Evolutionary conservation across 2,797 vertebrate genomes (phyloP), one percentile per base, ranked within the genome.

Genomic region (Eurystomus glaucurus): DNA sequence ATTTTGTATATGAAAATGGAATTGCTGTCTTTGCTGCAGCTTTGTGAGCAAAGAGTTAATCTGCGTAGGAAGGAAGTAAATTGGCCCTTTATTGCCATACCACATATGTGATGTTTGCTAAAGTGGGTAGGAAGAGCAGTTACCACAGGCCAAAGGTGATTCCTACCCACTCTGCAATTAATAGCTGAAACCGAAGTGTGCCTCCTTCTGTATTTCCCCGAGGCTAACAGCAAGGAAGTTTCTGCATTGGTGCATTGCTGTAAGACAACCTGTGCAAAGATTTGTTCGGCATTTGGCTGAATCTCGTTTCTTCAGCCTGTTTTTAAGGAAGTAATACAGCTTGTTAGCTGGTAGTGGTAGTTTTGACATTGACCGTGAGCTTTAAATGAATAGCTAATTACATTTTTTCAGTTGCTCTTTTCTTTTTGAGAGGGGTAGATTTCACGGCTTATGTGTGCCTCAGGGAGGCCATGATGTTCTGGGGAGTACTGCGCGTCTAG

Each of bases 121-220:
- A 88, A 68, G 37, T 70, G 75, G 31, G 33, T 85, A 91, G 77
- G 66, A 89, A 45, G n/a, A 91, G 28, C 50, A 78, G 43, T 94
- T 90, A 66, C 31, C 41, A 9, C 43, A 83, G 93, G 76, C 72
- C 79, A 86, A 88, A 94, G 69, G 55, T 90, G 45, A 45, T 92
- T 93, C 29, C 9, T 12, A 41, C n/a, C 39, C 2, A 0, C 28
- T 76, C 48, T 31, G 37, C 70, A 46, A 23, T 52, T 62, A 58
- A 51, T 66, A 55, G 51, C 94, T 87, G 43, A 82, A 68, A 57
- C 29, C 31, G 80, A 9, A 5, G 15, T 12, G 11, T n/a, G 7
- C 28, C 7, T 68, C 21, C 9, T 60, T 57, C 15, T 74, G 33
- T 71, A 43, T 46, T 48, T 88, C 31, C 57, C 71, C 65, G 57